phyloP scores from a whole-genome alignment of 2,888 invertebrate genomes.

The Erpobdella octoculata region DNA sequence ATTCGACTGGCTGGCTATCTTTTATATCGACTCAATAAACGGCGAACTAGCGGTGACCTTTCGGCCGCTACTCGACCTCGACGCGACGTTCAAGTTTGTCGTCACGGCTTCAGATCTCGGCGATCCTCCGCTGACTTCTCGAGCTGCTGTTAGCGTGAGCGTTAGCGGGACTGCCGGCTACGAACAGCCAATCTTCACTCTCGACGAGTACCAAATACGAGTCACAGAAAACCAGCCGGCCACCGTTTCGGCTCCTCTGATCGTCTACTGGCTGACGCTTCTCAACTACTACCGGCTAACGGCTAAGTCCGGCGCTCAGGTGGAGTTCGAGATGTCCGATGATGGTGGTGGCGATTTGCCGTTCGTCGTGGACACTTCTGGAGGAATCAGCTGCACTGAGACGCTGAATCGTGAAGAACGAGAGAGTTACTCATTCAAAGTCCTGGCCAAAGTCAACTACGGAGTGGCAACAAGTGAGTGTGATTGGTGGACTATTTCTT shows the following conservation, averaged over 20 bases:
- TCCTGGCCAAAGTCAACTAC: not conserved
- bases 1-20: constrained; percentile 56
- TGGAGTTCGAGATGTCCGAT: constrained; percentile 1
- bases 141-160: not conserved
- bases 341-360: not conserved
- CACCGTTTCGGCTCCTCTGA: not conserved
- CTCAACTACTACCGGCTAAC: not conserved
- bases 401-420: not conserved
- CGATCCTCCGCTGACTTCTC: not conserved
- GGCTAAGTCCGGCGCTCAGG: not conserved
- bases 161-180: not conserved
- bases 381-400: not conserved
- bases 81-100: not conserved
- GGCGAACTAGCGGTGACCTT: constrained; percentile 12
- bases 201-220: not conserved
- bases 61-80: not conserved
- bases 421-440: not conserved
- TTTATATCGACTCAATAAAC: constrained; percentile 62
- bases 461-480: not conserved
- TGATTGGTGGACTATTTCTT: too few relatives aligned
- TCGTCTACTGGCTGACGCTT: not conserved
- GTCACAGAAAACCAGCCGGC: not conserved
- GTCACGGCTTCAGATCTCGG: not conserved
- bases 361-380: constrained; percentile 2
- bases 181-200: not conserved